Evolutionary conservation across 2,888 invertebrate species (phyloP).

Genomic region (Drosophila prolongata): DNA sequence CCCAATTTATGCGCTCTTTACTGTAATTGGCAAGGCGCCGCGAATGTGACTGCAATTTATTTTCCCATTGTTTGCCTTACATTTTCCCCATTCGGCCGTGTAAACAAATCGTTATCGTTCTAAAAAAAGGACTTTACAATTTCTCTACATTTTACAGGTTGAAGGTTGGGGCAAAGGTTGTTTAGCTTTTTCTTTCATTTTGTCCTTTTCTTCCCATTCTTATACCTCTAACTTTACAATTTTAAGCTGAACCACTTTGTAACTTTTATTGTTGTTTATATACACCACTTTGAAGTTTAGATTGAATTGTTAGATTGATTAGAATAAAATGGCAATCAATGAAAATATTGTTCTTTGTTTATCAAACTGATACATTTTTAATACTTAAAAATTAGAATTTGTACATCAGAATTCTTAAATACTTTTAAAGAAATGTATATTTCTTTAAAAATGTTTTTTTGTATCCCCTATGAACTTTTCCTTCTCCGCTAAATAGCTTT

Average conservation of each 20-base stretch:
- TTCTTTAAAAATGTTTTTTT: no score
- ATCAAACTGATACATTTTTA: no score
- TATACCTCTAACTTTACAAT: neutral
- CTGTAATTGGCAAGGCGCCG: slow-evolving; percentile 47
- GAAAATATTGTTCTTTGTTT: no score
- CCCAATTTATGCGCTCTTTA: slow-evolving; percentile 49
- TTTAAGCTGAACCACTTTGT: neutral
- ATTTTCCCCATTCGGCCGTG: slow-evolving; percentile 15
- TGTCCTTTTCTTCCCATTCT: no score
- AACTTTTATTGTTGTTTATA: no score
- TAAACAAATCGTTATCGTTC: slow-evolving; percentile 31
- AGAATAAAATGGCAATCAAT: no score
- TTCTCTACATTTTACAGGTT: neutral
- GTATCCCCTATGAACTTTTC: neutral
- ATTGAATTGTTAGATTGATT: no score
- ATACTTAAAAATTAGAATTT: no score
- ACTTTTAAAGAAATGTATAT: no score
- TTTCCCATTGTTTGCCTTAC: slow-evolving; percentile 11
- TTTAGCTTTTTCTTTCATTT: neutral
- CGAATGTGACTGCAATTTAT: slow-evolving; percentile 32
- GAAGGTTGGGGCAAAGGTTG: neutral
- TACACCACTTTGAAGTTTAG: no score
- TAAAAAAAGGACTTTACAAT: neutral
- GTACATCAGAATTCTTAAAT: no score
- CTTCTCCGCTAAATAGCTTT: neutral